Conservation (phyloP, 2,888 invertebrate species). For the Strigamia maritima region DNA sequence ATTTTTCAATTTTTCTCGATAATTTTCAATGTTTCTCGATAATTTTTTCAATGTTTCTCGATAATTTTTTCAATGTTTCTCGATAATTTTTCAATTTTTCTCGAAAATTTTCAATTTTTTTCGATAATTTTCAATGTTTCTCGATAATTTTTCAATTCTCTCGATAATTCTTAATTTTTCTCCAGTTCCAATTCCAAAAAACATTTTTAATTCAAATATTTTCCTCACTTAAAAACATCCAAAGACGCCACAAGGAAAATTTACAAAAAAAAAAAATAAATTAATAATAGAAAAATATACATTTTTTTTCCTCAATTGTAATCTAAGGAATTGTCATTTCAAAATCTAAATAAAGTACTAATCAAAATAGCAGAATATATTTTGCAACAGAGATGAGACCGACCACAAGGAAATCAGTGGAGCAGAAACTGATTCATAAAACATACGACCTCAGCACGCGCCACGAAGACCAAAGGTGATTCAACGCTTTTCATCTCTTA, state of each 20-base stretch:
- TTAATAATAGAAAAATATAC: not conserved
- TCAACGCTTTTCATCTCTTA: constrained; percentile 10
- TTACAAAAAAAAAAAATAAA: not conserved
- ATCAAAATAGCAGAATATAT: not conserved
- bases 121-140: too few relatives aligned
- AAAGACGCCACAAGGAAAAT: not conserved
- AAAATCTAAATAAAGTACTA: not conserved
- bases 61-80: too few relatives aligned
- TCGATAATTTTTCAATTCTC: too few relatives aligned
- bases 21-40: too few relatives aligned
- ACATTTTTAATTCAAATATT: too few relatives aligned
- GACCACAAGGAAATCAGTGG: constrained; percentile 29
- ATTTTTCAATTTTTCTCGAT: too few relatives aligned
- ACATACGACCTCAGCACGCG: constrained; percentile 34
- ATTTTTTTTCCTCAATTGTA: constrained; percentile 17
- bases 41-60: too few relatives aligned
- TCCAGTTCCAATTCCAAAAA: too few relatives aligned
- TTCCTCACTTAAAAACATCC: too few relatives aligned
- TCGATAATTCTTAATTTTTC: too few relatives aligned
- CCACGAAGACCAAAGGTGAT: constrained; percentile 13
- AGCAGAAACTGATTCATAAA: constrained; percentile 34
- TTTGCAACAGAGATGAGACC: constrained; percentile 11
- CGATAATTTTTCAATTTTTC: too few relatives aligned
- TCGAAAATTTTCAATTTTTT: too few relatives aligned
- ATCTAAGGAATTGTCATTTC: not conserved